phyloP scores from a whole-genome alignment of 2,888 invertebrate species.

The Mamestra brassicae region DNA sequence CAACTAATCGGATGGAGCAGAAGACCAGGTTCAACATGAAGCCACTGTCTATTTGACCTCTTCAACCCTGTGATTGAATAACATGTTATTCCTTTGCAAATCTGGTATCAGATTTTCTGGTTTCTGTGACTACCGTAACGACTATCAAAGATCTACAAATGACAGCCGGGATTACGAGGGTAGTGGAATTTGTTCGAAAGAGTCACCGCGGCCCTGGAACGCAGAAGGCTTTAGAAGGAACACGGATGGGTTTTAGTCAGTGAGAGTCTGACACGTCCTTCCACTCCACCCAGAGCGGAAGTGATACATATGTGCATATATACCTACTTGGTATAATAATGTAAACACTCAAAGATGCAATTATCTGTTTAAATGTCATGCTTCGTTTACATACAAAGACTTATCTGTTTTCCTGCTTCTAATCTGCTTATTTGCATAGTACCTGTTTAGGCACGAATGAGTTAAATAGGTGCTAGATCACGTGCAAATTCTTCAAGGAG shows the following conservation, averaged over 20 bases:
- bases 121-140: background rate
- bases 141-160: background rate
- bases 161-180: background rate
- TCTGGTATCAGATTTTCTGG: background rate
- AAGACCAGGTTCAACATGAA: background rate
- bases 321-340: background rate
- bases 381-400: constrained; percentile 63
- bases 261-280: no score
- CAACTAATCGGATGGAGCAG: background rate
- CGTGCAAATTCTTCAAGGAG: constrained; percentile 6
- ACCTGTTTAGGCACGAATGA: constrained; percentile 42
- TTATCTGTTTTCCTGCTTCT: constrained; percentile 62
- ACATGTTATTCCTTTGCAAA: no score
- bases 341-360: constrained; percentile 45
- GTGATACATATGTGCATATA: background rate
- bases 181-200: no score
- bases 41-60: background rate
- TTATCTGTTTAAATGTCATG: constrained; percentile 58
- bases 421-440: constrained; percentile 58
- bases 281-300: no score
- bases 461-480: constrained; percentile 22
- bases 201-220: no score
- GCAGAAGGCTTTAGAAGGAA: no score
- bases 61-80: background rate
- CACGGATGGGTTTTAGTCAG: no score